Evolutionary conservation across 2,797 vertebrate species (phyloP), one percentile per base, ranked within the genome.

Genomic region (Danio aesculapii): DNA sequence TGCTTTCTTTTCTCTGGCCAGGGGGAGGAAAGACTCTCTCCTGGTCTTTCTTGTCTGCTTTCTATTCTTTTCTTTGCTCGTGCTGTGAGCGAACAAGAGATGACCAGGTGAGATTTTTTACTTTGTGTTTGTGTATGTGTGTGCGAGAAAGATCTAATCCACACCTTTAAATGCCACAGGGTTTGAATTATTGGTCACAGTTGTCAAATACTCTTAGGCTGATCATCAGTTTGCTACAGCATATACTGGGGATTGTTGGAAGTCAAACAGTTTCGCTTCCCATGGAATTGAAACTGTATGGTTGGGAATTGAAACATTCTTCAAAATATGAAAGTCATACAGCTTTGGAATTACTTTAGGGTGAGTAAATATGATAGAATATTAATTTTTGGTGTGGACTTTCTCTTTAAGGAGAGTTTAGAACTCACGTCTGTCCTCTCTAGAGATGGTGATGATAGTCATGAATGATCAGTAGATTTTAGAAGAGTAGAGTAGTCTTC

Each of bases 1-100:
- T 79, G 64, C 75, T 75, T 77, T 77, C 58, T 70, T 81, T 84
- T 75, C 77, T 83, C 73, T 82, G 19, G 62, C 47, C 43, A 68
- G 7, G 39, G 57, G 58, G 57, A 78, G 49, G 64, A 68, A 73
- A 84, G 66, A 62, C 62, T 71, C 76, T 72, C 47, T 71, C 55
- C 62, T 64, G 62, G 58, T 77, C 58, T 82, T 30, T 61, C 46
- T 39, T 53, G 70, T 57, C 62, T 68, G 47, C 53, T 44, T 76
- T 81, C 19, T 66, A 30, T 58, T 41, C 69, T 10, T 72, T 78
- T 67, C 19, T 17, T 79, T 62, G 53, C 2, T 57, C 78, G 63
- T 44, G 58, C 78, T 80, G 78, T 39, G 78, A 58, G 11, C 49
- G 17, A 57, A 73, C 59, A 80, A 80, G 61, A 44, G 61, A 80